phyloP scores from a whole-genome alignment of 2,797 vertebrate genomes.

The Malurus leucopterus region DNA sequence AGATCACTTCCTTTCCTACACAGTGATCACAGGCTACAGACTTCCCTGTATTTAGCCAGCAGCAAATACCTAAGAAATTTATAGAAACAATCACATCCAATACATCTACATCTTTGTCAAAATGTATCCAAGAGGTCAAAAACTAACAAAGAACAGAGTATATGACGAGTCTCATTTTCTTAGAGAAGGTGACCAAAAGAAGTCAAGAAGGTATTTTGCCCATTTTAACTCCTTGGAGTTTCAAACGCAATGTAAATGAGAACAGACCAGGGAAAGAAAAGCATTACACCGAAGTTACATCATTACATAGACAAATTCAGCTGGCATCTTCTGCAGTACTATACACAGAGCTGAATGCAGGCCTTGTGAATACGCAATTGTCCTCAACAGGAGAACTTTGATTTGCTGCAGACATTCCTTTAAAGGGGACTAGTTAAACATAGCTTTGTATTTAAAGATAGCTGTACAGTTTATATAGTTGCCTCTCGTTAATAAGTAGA shows the following conservation, averaged over 20 bases:
- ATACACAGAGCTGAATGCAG: conserved; percentile 15
- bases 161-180: neutral
- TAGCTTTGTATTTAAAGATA: neutral
- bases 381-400: neutral
- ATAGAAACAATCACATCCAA: neutral
- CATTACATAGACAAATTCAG: conserved; percentile 11
- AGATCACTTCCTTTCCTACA: neutral
- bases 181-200: neutral
- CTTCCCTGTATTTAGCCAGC: neutral
- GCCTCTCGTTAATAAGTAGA: neutral
- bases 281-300: neutral
- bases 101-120: neutral
- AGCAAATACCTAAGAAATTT: neutral
- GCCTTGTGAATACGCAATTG: conserved; percentile 12
- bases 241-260: neutral
- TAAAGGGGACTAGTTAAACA: neutral
- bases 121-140: neutral
- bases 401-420: conserved; percentile 11
- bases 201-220: neutral
- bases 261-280: neutral
- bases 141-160: neutral
- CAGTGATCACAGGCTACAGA: neutral
- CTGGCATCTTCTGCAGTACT: neutral
- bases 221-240: neutral
- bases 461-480: neutral